Conservation (phyloP, 1,140 invertebrate genomes). For the Zaprionus capensis region DNA sequence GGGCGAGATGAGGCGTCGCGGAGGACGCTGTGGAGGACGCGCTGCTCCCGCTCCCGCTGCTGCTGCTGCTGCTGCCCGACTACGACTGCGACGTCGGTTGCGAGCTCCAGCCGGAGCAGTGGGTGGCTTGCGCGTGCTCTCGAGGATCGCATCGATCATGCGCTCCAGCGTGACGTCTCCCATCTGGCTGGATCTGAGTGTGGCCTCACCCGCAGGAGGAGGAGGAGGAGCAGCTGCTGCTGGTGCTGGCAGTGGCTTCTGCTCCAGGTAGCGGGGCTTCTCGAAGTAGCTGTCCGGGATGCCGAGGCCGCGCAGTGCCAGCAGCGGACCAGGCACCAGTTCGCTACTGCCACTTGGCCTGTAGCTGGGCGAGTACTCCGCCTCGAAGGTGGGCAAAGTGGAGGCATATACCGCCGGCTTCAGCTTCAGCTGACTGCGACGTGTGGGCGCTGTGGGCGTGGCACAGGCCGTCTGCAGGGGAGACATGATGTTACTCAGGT, state of each 20-base stretch:
- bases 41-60: neutral
- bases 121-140: constrained; percentile 67
- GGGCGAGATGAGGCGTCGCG: constrained; percentile 48
- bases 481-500: constrained; percentile 73
- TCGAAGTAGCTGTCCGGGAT: constrained; percentile 82
- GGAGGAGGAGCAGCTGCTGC: neutral
- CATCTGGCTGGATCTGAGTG: constrained; percentile 75
- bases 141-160: constrained; percentile 83
- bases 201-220: constrained; percentile 16
- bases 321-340: constrained; percentile 70
- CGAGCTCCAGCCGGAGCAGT: constrained; percentile 6
- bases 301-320: constrained; percentile 76
- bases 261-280: constrained; percentile 76
- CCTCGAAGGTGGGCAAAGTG: constrained; percentile 73
- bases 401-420: constrained; percentile 51
- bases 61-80: constrained; percentile 23
- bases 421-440: constrained; percentile 1
- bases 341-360: constrained; percentile 29
- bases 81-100: neutral
- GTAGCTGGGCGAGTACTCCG: constrained; percentile 77
- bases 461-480: constrained; percentile 25
- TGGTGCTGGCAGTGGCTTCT: constrained; percentile 19
- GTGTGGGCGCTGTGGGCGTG: neutral
- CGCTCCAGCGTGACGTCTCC: constrained; percentile 80
- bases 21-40: constrained; percentile 2